A percentile compares a stretch with the other conserved stretches of the same genome.
Conservation (phyloP, 2,113 vertebrate genomes). For the Pimephales promelas region DNA sequence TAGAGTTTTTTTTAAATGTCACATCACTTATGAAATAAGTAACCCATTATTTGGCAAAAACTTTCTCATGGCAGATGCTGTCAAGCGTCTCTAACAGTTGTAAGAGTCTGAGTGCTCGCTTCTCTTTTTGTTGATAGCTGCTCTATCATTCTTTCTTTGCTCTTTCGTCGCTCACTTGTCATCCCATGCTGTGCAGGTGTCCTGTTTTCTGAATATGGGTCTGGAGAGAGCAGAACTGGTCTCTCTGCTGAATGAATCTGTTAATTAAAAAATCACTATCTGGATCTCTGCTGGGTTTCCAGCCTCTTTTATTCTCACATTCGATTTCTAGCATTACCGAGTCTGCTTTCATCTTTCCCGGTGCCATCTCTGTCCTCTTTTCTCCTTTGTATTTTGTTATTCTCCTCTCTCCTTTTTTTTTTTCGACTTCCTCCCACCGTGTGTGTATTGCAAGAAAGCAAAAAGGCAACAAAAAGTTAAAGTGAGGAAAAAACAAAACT, state of each 20-base stretch:
- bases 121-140: not conserved
- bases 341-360: not conserved
- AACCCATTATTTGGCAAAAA: not conserved
- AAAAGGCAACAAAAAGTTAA: constrained; percentile 41
- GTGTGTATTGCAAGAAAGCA: constrained; percentile 20
- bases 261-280: constrained; percentile 26
- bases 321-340: not conserved
- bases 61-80: not conserved
- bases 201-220: constrained; percentile 21
- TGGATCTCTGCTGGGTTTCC: constrained; percentile 24
- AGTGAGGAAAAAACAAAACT: constrained; percentile 33
- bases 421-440: not conserved
- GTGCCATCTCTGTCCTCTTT: constrained; percentile 1
- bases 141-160: not conserved
- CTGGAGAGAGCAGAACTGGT: constrained; percentile 28
- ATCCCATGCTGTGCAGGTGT: not conserved
- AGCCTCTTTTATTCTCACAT: not conserved
- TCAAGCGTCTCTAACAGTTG: not conserved
- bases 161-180: not conserved
- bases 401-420: not conserved
- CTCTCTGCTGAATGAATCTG: not conserved
- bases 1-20: no score
- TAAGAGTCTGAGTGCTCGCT: not conserved
- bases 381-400: constrained; percentile 8
- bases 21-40: not conserved